Conservation (phyloP, 2,113 vertebrate species). For the Ptilonorhynchus violaceus region DNA sequence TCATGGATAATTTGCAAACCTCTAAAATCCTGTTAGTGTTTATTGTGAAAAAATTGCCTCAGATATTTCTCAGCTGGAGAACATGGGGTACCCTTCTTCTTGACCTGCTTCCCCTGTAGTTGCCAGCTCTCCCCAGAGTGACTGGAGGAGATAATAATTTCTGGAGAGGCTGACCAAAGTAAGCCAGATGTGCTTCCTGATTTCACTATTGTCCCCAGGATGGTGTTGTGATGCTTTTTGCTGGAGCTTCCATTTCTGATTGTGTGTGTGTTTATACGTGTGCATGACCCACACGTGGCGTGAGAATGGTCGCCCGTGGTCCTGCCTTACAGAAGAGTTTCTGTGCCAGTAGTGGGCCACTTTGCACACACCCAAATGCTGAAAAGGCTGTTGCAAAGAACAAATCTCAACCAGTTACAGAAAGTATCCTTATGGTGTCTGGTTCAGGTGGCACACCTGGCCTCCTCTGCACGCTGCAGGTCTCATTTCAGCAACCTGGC, state of each 20-base stretch:
- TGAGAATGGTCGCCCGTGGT: background rate
- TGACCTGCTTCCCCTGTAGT: background rate
- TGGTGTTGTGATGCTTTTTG: background rate
- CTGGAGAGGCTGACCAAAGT: conserved; percentile 20
- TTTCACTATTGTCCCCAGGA: background rate
- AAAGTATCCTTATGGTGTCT: background rate
- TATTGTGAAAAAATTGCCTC: background rate
- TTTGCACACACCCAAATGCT: background rate
- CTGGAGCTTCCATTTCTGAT: background rate
- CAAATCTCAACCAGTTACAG: background rate
- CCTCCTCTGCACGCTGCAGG: background rate
- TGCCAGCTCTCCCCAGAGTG: background rate
- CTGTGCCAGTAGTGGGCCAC: background rate
- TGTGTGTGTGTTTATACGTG: background rate
- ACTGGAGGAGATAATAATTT: background rate
- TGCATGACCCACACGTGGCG: background rate
- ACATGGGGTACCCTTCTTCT: background rate
- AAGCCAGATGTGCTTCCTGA: conserved; percentile 1
- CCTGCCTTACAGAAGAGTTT: background rate
- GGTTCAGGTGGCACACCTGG: background rate
- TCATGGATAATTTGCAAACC: background rate
- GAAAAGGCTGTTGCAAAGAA: background rate
- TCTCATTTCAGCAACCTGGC: background rate
- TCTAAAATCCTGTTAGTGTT: background rate
- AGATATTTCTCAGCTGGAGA: conserved; percentile 4